phyloP scores from a whole-genome alignment of 2,113 vertebrate species.

The Nycticryphes semicollaris region DNA sequence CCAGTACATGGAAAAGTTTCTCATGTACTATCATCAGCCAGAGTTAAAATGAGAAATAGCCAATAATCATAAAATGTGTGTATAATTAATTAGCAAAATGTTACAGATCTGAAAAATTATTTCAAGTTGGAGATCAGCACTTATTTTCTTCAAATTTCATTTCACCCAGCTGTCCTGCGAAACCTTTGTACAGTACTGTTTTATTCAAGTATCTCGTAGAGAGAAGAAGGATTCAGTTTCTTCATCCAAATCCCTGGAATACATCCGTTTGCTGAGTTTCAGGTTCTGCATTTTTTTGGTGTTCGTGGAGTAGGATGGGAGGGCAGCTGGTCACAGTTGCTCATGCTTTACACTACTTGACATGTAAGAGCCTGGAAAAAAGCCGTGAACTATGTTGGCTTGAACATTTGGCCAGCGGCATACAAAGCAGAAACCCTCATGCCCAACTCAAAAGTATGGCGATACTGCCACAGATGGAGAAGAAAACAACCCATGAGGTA shows the following conservation, averaged over 20 bases:
- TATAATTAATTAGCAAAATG: not conserved
- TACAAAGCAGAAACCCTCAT: not conserved
- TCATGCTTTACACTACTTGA: not conserved
- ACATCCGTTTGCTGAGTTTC: not conserved
- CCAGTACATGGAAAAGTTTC: not conserved
- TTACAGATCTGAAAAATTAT: not conserved
- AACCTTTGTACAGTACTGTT: not conserved
- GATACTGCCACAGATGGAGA: not conserved
- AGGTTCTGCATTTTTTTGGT: not conserved
- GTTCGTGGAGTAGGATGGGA: not conserved
- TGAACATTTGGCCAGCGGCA: not conserved
- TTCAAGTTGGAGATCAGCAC: not conserved
- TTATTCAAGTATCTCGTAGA: not conserved
- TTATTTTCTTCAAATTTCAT: not conserved
- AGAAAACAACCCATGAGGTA: not conserved
- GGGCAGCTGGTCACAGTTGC: not conserved
- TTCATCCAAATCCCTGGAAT: not conserved
- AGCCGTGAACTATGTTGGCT: not conserved
- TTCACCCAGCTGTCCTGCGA: not conserved
- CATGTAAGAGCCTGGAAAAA: not conserved
- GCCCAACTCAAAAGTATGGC: rapidly evolving
- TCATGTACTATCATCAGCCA: not conserved
- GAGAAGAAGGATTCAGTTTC: not conserved
- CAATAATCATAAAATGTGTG: not conserved
- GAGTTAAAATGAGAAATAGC: not conserved